Conservation (phyloP, 1,140 invertebrate genomes). For the Venturia canescens region DNA sequence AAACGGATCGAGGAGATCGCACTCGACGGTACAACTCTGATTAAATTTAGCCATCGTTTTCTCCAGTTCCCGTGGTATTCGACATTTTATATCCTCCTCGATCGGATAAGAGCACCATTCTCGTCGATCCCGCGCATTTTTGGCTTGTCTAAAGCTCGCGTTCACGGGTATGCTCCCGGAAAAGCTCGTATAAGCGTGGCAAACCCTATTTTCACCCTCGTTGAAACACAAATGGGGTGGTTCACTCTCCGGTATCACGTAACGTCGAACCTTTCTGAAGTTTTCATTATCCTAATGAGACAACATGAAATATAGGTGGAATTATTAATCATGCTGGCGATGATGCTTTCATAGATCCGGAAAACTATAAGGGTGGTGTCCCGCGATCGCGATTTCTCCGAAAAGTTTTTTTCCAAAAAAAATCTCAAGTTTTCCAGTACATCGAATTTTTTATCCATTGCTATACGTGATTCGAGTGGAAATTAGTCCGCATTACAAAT, state of each 20-base stretch:
- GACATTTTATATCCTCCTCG: slow-evolving; percentile 78
- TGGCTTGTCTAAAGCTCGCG: slow-evolving; percentile 76
- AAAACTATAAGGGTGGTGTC: too few relatives aligned
- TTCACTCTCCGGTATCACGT: slow-evolving; percentile 57
- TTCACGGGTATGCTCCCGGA: slow-evolving; percentile 77
- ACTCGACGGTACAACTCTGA: slow-evolving; percentile 80
- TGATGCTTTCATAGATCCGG: too few relatives aligned
- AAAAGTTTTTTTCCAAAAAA: too few relatives aligned
- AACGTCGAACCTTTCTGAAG: slow-evolving; percentile 34
- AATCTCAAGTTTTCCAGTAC: too few relatives aligned
- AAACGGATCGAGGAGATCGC: slow-evolving; percentile 83
- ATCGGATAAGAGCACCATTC: slow-evolving; percentile 80
- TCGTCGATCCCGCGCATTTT: slow-evolving; percentile 68
- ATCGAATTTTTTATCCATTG: too few relatives aligned
- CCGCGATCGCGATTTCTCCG: too few relatives aligned
- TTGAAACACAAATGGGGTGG: slow-evolving; percentile 82
- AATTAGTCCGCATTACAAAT: too few relatives aligned
- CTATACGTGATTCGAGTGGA: too few relatives aligned
- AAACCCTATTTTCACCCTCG: slow-evolving; percentile 74
- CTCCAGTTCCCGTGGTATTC: slow-evolving; percentile 75
- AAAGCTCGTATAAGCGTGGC: slow-evolving; percentile 81
- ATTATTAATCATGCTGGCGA: neutral
- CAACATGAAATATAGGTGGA: neutral
- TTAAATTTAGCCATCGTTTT: slow-evolving; percentile 68
- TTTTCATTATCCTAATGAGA: slow-evolving; percentile 36